phyloP scores from a whole-genome alignment of 2,113 vertebrate species.

The Phaethon lepturus region DNA sequence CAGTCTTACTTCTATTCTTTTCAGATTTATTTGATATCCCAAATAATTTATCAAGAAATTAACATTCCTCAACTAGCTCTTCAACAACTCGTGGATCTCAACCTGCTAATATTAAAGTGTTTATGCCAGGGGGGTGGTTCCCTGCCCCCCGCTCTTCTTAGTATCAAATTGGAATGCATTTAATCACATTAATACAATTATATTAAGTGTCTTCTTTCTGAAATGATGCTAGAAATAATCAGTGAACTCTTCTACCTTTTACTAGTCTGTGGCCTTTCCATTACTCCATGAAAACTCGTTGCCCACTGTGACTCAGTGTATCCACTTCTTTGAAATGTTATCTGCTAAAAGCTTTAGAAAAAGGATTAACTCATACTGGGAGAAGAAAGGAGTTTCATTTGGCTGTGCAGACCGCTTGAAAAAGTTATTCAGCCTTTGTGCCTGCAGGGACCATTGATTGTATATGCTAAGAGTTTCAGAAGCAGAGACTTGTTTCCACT shows the following conservation, averaged over 20 bases:
- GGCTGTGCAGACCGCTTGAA: background rate
- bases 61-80: background rate
- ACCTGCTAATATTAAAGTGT: background rate
- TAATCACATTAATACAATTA: background rate
- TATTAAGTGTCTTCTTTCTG: background rate
- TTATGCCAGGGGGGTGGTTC: background rate
- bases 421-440: slow-evolving; percentile 14
- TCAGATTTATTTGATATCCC: background rate
- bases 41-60: background rate
- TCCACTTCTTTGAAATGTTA: slow-evolving; percentile 22
- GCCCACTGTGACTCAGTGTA: background rate
- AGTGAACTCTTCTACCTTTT: background rate
- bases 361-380: background rate
- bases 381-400: background rate
- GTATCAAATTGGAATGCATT: background rate
- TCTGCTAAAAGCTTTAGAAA: background rate
- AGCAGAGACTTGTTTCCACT: background rate
- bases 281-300: background rate
- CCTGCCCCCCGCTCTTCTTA: background rate
- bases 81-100: background rate
- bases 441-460: background rate
- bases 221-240: background rate
- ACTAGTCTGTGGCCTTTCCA: background rate
- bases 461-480: background rate
- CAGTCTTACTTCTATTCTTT: background rate